A percentile compares a stretch with the other conserved stretches of the same genome.
Evolutionary conservation across 2,888 invertebrate genomes (phyloP).

Genomic region (Cantharis nigra): DNA sequence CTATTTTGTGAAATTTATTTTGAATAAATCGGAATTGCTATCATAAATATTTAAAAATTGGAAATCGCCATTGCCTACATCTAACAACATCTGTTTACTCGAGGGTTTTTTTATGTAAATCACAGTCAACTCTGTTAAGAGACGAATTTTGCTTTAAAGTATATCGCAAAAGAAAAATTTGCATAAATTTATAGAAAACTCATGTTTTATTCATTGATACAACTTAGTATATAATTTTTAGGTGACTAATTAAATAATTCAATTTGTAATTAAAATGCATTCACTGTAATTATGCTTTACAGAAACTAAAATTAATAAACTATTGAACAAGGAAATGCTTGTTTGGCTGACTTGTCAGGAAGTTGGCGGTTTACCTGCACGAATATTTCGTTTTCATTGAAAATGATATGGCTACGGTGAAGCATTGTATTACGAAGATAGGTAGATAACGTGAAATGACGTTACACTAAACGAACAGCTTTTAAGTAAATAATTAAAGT

Average conservation of each 20-base stretch:
- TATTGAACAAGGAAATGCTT: not conserved
- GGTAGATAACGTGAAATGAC: not conserved
- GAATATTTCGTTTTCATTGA: not conserved
- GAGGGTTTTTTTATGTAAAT: slow-evolving; percentile 14
- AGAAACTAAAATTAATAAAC: not conserved
- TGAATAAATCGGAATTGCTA: not conserved
- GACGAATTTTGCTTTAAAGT: slow-evolving; percentile 20
- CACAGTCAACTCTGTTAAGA: slow-evolving; percentile 9
- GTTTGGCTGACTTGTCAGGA: not conserved
- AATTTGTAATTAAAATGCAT: not conserved
- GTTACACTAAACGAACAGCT: not conserved
- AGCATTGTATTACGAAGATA: not conserved
- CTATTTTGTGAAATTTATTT: not conserved
- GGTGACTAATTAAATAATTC: not conserved
- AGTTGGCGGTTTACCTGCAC: not conserved
- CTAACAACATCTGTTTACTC: slow-evolving; percentile 11
- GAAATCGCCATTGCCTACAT: not conserved
- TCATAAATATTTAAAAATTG: not conserved
- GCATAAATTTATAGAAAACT: slow-evolving; percentile 18
- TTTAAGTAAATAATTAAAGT: not conserved
- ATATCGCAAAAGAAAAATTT: slow-evolving; percentile 20
- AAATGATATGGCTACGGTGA: not conserved
- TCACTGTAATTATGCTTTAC: not conserved
- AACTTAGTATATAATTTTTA: slow-evolving; percentile 5
- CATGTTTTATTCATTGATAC: slow-evolving; percentile 22